Percentiles rank a stretch among this genome's conserved stretches.
Conservation (phyloP, 2,113 vertebrate genomes). For the Oncorhynchus mykiss region DNA sequence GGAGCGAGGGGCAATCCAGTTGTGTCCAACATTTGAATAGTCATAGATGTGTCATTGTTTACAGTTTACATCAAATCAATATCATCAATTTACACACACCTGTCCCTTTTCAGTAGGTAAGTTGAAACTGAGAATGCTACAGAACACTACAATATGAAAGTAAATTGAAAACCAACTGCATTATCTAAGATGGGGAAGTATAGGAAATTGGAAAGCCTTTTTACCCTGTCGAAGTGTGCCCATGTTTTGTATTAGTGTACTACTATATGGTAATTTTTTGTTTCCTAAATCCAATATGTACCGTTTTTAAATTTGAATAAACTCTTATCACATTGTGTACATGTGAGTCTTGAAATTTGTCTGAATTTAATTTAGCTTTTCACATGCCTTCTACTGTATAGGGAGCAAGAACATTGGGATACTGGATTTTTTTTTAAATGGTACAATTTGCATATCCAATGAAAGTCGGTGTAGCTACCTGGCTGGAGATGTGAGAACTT, state of each 20-base stretch:
- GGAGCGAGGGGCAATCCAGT: neutral
- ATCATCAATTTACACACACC: neutral
- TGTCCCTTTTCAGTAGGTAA: neutral
- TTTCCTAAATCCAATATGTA: constrained; percentile 33
- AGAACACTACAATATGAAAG: neutral
- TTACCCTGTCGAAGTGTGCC: neutral
- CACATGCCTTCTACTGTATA: neutral
- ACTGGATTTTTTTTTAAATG: no score
- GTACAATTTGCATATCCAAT: no score
- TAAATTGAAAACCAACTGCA: neutral
- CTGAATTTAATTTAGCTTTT: neutral
- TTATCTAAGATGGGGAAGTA: no score
- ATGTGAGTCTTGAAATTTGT: neutral
- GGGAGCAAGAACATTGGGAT: neutral
- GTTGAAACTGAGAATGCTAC: neutral
- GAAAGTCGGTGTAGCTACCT: no score
- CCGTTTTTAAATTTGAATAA: constrained; percentile 53
- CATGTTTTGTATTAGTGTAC: neutral
- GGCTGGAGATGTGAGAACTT: neutral
- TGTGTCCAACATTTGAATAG: neutral
- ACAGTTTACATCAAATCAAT: no score
- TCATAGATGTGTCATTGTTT: neutral
- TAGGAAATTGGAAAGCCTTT: neutral
- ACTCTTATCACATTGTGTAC: constrained; percentile 9
- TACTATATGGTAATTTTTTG: neutral